A percentile compares a stretch with the other conserved stretches of the same genome.
Conservation (phyloP, 2,888 invertebrate species). For the Cancer borealis region DNA sequence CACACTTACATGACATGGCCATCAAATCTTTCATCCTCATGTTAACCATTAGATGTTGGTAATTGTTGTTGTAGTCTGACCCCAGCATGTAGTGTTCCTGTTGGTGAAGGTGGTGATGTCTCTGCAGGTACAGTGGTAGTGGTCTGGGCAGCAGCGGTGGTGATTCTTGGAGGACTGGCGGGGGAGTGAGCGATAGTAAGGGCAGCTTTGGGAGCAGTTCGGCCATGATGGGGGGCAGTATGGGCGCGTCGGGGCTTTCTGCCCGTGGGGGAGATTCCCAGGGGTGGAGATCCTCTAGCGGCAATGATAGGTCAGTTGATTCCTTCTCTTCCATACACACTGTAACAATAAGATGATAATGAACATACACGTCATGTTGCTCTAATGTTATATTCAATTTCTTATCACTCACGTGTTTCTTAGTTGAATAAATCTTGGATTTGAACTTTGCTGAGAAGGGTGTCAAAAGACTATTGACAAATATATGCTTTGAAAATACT, state of each 20-base stretch:
- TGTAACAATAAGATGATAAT: background rate
- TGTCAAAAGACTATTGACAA: too few species aligned
- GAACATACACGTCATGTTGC: conserved; percentile 2
- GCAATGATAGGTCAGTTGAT: conserved; percentile 61
- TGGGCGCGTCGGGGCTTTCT: conserved; percentile 63
- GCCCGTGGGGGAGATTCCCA: conserved; percentile 66
- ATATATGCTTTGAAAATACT: background rate
- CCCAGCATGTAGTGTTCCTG: background rate
- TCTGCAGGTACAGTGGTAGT: conserved; percentile 66
- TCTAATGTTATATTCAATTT: background rate
- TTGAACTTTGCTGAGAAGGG: background rate
- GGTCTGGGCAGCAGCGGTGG: conserved; percentile 63
- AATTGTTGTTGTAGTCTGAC: background rate
- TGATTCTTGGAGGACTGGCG: conserved; percentile 64
- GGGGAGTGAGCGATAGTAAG: conserved; percentile 68
- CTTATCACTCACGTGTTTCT: background rate
- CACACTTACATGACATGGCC: background rate
- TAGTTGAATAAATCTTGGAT: background rate
- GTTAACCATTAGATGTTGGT: background rate
- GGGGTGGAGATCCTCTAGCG: conserved; percentile 67
- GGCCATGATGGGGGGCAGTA: conserved; percentile 66
- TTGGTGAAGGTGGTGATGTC: background rate
- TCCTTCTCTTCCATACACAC: background rate
- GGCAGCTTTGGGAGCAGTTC: conserved; percentile 67
- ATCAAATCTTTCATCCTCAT: background rate